These are phyloP conservation scores for Brachionus asplanchnoidis DNA, from an alignment of 1,140 invertebrate genomes.

Conservation along the genomic window DNA sequence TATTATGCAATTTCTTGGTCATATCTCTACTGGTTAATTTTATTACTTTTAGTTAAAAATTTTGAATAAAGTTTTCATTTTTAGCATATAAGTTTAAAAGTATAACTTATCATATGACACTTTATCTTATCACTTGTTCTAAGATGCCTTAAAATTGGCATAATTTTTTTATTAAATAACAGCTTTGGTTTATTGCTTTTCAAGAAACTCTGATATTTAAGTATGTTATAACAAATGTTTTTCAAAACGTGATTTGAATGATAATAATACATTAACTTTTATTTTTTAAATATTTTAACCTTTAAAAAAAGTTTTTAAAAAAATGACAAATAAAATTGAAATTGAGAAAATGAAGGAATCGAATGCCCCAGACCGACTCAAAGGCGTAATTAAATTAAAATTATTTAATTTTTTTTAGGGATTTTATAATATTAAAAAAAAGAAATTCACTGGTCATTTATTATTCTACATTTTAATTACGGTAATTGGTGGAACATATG, in stretches of 20 bases:
- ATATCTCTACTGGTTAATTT: not conserved
- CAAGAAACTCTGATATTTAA: not conserved
- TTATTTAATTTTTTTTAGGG: not conserved
- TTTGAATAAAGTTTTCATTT: not conserved
- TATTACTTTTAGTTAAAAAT: not conserved
- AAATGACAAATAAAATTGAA: conserved; percentile 25
- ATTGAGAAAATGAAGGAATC: not conserved
- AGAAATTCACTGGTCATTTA: conserved; percentile 25
- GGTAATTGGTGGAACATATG: conserved; percentile 33
- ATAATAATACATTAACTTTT: not conserved
- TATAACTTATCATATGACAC: not conserved
- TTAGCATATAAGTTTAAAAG: not conserved
- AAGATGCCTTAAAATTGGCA: not conserved
- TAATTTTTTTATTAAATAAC: not conserved
- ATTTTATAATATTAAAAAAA: not conserved
- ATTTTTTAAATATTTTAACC: not conserved
- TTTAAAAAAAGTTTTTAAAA: not conserved
- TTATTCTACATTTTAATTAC: conserved; percentile 22
- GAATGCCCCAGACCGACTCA: not conserved
- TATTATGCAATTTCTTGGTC: conserved; percentile 24
- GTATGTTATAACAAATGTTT: not conserved
- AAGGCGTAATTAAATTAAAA: conserved; percentile 27
- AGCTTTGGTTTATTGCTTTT: not conserved
- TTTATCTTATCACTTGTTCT: not conserved
- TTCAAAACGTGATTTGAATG: not conserved